Evolutionary conservation across 1,140 invertebrate genomes (phyloP).

Genomic region (Hirudo medicinalis): DNA sequence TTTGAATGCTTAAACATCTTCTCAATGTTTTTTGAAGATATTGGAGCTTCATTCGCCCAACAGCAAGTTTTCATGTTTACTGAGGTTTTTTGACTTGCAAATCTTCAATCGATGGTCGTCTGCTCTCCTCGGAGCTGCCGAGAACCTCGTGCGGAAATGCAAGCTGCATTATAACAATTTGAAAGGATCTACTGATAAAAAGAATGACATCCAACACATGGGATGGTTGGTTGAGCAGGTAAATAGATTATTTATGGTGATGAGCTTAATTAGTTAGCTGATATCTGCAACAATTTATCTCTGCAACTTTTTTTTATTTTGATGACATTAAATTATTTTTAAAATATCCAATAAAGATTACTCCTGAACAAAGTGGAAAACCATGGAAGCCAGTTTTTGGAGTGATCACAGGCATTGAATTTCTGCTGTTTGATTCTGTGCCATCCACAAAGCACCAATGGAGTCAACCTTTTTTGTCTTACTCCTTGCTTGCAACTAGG

Average conservation of each 20-base stretch:
- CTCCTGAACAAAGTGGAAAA: constrained; percentile 11
- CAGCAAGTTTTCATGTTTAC: constrained; percentile 69
- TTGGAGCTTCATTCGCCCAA: constrained; percentile 78
- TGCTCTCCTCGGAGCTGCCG: constrained; percentile 68
- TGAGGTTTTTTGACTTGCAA: constrained; percentile 45
- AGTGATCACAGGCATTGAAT: constrained; percentile 79
- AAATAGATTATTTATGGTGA: neutral
- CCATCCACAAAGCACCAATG: constrained; percentile 91
- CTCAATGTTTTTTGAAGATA: constrained; percentile 39
- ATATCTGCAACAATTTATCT: neutral
- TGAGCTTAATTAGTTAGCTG: neutral
- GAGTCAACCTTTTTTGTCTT: constrained; percentile 72
- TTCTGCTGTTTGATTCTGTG: constrained; percentile 83
- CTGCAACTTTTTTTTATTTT: constrained; percentile 11
- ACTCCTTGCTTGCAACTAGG: constrained; percentile 74
- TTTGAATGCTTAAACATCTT: too few relatives aligned
- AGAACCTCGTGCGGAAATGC: constrained; percentile 46
- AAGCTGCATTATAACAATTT: constrained; percentile 39
- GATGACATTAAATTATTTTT: neutral
- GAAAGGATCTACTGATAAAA: constrained; percentile 43
- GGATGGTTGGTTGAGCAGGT: constrained; percentile 69
- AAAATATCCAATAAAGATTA: constrained; percentile 2
- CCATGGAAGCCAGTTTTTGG: constrained; percentile 74
- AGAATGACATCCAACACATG: constrained; percentile 64
- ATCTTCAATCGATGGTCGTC: constrained; percentile 70